A percentile compares a stretch with the other conserved stretches of the same genome.
Conservation (phyloP, 2,113 vertebrate genomes). For the Spilogale gracilis region DNA sequence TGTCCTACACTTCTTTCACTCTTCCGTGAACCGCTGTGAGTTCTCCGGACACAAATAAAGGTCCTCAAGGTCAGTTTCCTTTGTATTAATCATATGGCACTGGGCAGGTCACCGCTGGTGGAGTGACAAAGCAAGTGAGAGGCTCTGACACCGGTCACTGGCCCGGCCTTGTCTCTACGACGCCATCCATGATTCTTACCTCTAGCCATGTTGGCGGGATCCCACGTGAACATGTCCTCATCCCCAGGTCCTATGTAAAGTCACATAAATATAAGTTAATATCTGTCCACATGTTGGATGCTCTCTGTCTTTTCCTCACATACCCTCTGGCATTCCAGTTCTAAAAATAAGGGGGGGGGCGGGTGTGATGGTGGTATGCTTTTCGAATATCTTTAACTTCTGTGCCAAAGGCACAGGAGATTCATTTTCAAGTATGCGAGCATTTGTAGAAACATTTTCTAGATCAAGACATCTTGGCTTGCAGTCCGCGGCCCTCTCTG, state of each 20-base stretch:
- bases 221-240: background rate
- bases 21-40: background rate
- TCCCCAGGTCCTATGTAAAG: background rate
- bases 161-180: background rate
- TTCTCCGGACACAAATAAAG: background rate
- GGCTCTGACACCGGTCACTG: background rate
- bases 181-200: background rate
- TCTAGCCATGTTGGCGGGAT: background rate
- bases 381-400: constrained; percentile 46
- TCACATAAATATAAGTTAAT: background rate
- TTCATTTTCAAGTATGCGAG: constrained; percentile 37
- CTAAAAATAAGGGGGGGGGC: background rate
- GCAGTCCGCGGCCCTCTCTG: background rate
- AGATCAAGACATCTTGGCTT: constrained; percentile 42
- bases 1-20: background rate
- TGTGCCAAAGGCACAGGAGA: background rate
- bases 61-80: background rate
- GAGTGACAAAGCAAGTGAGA: background rate
- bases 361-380: background rate
- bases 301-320: background rate
- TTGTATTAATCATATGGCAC: background rate
- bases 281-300: background rate
- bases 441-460: constrained; percentile 52
- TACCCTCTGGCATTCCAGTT: background rate
- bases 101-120: background rate